Evolutionary conservation across 1,140 invertebrate species (phyloP).

Genomic region (Trialeurodes vaporariorum): DNA sequence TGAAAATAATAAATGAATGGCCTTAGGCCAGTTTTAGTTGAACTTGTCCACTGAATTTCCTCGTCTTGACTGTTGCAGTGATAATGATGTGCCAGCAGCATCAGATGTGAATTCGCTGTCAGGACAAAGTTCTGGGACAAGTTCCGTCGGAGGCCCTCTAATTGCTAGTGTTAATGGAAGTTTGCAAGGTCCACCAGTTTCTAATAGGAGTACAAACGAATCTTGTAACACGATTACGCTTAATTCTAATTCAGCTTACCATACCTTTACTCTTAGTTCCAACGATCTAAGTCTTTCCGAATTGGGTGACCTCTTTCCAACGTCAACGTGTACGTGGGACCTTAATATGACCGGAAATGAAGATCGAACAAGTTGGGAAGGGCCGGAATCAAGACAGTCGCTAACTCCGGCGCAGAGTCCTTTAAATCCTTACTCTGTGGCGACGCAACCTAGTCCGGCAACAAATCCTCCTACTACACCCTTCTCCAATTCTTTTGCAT

Average conservation of each 20-base stretch:
- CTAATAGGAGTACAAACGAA: slow-evolving; percentile 32
- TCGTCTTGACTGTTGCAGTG: slow-evolving; percentile 35
- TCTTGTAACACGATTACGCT: slow-evolving; percentile 24
- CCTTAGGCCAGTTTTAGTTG: too few relatives aligned
- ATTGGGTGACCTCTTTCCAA: not conserved
- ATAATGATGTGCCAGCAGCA: slow-evolving; percentile 36
- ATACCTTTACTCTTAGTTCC: slow-evolving; percentile 33
- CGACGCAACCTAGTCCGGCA: slow-evolving; percentile 40
- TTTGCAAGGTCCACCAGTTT: slow-evolving; percentile 28
- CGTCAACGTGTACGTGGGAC: not conserved
- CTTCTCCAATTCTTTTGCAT: slow-evolving; percentile 41
- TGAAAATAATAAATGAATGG: too few relatives aligned
- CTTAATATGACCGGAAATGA: not conserved
- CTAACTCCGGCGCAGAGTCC: slow-evolving; percentile 36
- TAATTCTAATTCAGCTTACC: slow-evolving; percentile 25
- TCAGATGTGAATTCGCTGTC: slow-evolving; percentile 6
- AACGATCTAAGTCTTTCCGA: slow-evolving; percentile 27
- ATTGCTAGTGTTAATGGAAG: slow-evolving; percentile 51
- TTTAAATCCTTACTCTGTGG: slow-evolving; percentile 28
- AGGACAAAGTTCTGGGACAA: not conserved
- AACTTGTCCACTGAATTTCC: too few relatives aligned
- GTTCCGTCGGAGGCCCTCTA: slow-evolving; percentile 43
- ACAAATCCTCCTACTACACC: slow-evolving; percentile 36
- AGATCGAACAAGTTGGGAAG: slow-evolving; percentile 24
- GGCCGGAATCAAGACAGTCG: slow-evolving; percentile 46